Conservation (phyloP, 2,888 invertebrate genomes). For the Spisula subtruncata region DNA sequence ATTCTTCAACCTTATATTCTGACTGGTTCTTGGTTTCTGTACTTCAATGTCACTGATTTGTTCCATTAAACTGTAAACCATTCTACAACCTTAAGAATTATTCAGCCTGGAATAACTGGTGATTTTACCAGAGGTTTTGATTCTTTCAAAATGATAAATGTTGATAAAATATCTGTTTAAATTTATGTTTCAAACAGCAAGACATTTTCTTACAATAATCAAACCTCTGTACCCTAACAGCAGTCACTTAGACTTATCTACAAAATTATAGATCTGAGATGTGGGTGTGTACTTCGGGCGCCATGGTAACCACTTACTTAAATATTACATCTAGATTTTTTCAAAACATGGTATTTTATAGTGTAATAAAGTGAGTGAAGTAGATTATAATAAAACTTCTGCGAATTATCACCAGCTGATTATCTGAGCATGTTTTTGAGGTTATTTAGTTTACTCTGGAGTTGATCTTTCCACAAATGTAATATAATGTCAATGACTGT, state of each 20-base stretch:
- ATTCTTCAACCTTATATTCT: neutral
- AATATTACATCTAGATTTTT: neutral
- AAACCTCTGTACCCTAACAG: neutral
- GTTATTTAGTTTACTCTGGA: no score
- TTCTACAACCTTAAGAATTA: neutral
- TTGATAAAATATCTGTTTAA: slow-evolving; percentile 7
- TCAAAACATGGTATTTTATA: no score
- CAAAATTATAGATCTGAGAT: neutral
- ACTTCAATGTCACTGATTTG: neutral
- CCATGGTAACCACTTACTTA: neutral
- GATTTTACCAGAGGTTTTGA: neutral
- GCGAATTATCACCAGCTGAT: no score
- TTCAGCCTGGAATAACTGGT: neutral
- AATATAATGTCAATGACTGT: no score
- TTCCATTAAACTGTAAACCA: neutral
- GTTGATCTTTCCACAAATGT: no score
- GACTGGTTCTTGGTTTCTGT: neutral
- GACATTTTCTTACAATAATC: neutral
- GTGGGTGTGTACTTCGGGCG: neutral
- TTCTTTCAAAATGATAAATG: neutral
- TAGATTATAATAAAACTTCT: no score
- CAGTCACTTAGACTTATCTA: neutral
- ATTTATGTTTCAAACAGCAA: neutral
- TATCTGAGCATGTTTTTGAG: no score
- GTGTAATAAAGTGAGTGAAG: no score